Conservation (phyloP, 2,113 vertebrate species). For the Myrmophylax atrothorax region DNA sequence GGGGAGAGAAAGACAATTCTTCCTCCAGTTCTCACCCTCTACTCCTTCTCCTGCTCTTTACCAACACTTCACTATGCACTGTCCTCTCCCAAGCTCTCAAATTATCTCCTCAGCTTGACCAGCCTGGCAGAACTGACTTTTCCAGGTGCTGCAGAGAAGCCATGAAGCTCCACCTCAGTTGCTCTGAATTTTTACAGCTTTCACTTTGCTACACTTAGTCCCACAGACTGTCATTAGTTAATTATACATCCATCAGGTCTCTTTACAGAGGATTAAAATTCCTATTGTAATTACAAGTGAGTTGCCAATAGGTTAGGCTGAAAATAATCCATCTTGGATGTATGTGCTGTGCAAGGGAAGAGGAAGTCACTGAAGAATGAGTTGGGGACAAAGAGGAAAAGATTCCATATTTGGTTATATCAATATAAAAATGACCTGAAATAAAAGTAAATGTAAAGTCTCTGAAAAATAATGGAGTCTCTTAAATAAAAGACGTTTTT, state of each 20-base stretch:
- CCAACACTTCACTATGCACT: neutral
- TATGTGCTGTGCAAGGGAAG: neutral
- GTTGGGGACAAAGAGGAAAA: neutral
- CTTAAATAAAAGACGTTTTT: neutral
- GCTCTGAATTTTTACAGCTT: neutral
- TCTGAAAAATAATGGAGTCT: neutral
- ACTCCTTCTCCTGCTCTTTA: neutral
- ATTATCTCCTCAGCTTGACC: neutral
- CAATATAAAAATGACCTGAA: neutral
- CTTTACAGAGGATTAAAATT: constrained; percentile 13
- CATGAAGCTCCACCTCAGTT: neutral
- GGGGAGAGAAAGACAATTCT: neutral
- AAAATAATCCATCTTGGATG: neutral
- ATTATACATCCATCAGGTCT: neutral
- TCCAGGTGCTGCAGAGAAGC: neutral
- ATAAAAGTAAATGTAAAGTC: neutral
- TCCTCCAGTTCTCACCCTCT: neutral
- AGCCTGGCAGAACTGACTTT: neutral
- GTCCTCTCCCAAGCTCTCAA: neutral
- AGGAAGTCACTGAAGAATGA: neutral
- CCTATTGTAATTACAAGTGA: constrained; percentile 1
- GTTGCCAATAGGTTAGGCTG: neutral
- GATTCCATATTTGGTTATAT: neutral
- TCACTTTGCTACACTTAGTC: neutral
- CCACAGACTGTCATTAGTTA: neutral